Conservation (phyloP, 2,797 vertebrate species). For the Alosa sapidissima region DNA sequence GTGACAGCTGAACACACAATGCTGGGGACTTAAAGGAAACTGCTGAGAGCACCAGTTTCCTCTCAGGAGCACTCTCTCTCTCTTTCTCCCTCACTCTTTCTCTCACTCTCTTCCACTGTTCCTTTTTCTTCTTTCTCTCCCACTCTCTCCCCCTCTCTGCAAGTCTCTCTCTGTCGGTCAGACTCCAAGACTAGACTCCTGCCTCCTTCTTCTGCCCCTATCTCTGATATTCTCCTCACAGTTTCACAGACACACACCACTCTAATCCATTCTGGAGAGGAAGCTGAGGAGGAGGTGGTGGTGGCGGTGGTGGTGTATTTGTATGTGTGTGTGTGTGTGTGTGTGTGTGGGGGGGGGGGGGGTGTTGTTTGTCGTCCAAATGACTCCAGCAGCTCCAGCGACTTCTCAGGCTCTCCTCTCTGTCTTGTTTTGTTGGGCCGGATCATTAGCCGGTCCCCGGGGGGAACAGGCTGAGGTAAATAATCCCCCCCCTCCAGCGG, state of each 20-base stretch:
- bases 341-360: not conserved
- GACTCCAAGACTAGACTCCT: constrained; percentile 44
- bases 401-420: constrained; percentile 62
- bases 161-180: constrained; percentile 43
- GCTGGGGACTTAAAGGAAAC: constrained; percentile 48
- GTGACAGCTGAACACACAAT: constrained; percentile 60
- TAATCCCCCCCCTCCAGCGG: constrained; percentile 60
- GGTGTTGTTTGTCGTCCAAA: constrained; percentile 58
- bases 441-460: constrained; percentile 73
- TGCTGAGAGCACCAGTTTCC: constrained; percentile 35
- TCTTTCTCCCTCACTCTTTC: not conserved
- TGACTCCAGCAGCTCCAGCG: constrained; percentile 60
- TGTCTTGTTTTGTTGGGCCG: constrained; percentile 66
- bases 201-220: constrained; percentile 60
- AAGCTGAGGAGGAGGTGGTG: constrained; percentile 56
- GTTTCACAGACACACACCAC: constrained; percentile 35
- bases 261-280: constrained; percentile 21
- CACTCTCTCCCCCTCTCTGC: constrained; percentile 50
- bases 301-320: constrained; percentile 37
- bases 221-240: constrained; percentile 70
- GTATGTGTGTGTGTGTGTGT: constrained; percentile 5
- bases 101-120: not conserved
- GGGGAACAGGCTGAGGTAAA: constrained; percentile 69
- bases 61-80: not conserved
- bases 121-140: not conserved